Evolutionary conservation across 2,113 vertebrate genomes (phyloP), one percentile per base, ranked within the genome.

Genomic region (Lamprotornis superbus): DNA sequence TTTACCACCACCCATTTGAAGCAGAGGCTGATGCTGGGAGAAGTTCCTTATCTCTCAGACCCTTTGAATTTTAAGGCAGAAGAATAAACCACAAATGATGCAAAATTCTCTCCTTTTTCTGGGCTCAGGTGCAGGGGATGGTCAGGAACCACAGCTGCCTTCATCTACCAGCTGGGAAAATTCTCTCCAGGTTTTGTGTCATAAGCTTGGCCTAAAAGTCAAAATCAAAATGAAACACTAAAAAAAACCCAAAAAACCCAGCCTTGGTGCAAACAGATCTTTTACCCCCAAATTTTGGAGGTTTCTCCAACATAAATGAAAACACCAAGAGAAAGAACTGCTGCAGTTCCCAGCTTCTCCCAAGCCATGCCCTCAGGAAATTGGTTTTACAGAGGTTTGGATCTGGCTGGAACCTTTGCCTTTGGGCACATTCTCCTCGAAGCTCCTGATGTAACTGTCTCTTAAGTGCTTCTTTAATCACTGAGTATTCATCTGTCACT

Each of bases 401-500:
- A 83, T 47, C 60, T 81, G 90, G 68, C 85, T 96, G 93, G 88
- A 78, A 90, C 77, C 90, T 95, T 93, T 89, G 76, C 90, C 94
- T 95, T 82, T 49, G 80, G 92, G 73, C 90, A 84, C 87, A 75
- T 78, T 94, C 73, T 88, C 42, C 22, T 82, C 73, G 17, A 89
- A 94, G 65, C 94, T 93, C 73, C 94, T 76, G 90, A 83, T 93
- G 73, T 65, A 95, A 87, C 93, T 82, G 76, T 86, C 88, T 95
- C 77, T 88, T 77, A 82, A 96, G 27, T 69, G 88, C 60, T 96
- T 93, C 94, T 97, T 94, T 92, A 95, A 94, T 90, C 92, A 76
- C 86, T 10, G 44, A 93, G 90, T 89, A 90, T 96, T 97, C 92
- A 95, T 69, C 93, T 97, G 95, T 96, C 94, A 97, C 90, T 97